phyloP scores from a whole-genome alignment of 2,888 invertebrate genomes.

The Balanococcus diminutus region DNA sequence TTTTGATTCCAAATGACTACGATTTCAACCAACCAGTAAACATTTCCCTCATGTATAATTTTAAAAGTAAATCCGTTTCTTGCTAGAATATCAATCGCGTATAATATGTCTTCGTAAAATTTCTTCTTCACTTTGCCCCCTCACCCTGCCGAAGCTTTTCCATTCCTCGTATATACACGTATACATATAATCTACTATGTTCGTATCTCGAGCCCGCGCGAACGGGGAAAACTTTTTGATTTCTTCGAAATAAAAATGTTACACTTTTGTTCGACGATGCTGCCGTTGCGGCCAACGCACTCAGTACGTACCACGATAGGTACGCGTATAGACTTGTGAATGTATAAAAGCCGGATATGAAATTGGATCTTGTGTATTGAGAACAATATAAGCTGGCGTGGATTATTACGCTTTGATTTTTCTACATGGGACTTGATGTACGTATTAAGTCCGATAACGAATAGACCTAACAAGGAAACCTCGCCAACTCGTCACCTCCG shows the following conservation, averaged over 20 bases:
- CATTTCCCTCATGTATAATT: constrained; percentile 52
- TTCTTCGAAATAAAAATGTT: constrained; percentile 32
- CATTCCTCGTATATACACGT: not conserved
- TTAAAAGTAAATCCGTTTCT: constrained; percentile 51
- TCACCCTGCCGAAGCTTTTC: not conserved
- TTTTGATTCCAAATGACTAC: constrained; percentile 42
- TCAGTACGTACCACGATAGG: not conserved
- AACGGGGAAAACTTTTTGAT: constrained; percentile 32
- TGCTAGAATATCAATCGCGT: constrained; percentile 48
- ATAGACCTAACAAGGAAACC: too few relatives aligned
- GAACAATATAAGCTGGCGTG: not conserved
- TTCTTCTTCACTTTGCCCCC: not conserved
- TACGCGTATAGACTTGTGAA: not conserved
- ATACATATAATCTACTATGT: not conserved
- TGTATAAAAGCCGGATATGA: not conserved
- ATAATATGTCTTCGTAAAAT: constrained; percentile 49
- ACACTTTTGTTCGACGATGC: not conserved
- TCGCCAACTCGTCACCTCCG: too few relatives aligned
- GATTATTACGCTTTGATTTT: not conserved
- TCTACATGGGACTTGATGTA: too few relatives aligned
- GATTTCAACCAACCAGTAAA: constrained; percentile 45
- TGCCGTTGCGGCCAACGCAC: not conserved
- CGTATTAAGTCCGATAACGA: too few relatives aligned
- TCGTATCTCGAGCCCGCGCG: not conserved
- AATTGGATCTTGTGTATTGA: not conserved